These are phyloP conservation scores for Actinopyga echinites DNA, from an alignment of 53 echinoderm and acorn worm species.

Conservation along the genomic window DNA sequence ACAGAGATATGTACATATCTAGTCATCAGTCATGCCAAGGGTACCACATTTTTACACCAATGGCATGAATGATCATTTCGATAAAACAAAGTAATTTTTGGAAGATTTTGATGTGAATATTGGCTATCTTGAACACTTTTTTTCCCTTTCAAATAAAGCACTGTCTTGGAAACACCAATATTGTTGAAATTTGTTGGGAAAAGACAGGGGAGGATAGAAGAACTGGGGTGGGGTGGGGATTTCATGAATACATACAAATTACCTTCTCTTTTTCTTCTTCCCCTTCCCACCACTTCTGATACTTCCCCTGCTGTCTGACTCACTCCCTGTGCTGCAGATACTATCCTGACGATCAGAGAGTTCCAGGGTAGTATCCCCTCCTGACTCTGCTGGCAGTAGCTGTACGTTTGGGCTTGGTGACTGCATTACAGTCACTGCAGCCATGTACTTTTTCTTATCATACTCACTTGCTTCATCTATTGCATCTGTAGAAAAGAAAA, in stretches of 20 bases:
- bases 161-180: too few relatives aligned
- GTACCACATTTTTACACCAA: too few relatives aligned
- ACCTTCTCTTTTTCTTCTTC: slow-evolving; percentile 90
- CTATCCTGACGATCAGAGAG: slow-evolving; percentile 32
- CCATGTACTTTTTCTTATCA: slow-evolving; percentile 90
- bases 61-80: too few relatives aligned
- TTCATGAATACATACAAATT: not conserved
- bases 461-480: slow-evolving; percentile 80
- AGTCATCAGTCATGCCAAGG: too few relatives aligned
- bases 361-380: slow-evolving; percentile 30
- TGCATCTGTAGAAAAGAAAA: slow-evolving; percentile 64
- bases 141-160: too few relatives aligned
- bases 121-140: too few relatives aligned
- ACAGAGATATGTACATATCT: too few relatives aligned
- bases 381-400: slow-evolving; percentile 82
- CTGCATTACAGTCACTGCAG: slow-evolving; percentile 85
- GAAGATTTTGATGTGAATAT: too few relatives aligned
- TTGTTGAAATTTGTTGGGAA: too few relatives aligned
- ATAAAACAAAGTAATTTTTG: too few relatives aligned
- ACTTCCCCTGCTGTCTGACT: slow-evolving; percentile 63
- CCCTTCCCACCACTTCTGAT: slow-evolving; percentile 66
- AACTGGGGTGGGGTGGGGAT: too few relatives aligned
- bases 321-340: not conserved
- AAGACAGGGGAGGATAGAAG: too few relatives aligned
- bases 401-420: slow-evolving; percentile 86